Conservation (phyloP, 2,113 vertebrate genomes). For the Acrocephalus kingi region DNA sequence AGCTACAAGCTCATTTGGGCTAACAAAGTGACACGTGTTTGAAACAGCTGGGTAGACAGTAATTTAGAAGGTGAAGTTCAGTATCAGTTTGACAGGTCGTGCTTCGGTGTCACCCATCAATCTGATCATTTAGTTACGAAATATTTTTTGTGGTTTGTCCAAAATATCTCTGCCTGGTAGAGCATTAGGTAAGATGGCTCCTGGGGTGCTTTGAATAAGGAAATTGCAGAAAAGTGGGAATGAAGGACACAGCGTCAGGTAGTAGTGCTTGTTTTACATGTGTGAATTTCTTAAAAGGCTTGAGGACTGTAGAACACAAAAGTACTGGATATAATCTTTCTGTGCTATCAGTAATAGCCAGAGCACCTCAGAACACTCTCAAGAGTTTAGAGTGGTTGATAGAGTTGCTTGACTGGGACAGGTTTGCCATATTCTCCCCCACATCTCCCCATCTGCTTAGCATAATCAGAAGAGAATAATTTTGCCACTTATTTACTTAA, state of each 20-base stretch:
- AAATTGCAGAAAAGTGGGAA: constrained; percentile 5
- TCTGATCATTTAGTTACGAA: background rate
- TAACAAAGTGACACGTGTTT: constrained; percentile 36
- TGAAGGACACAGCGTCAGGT: constrained; percentile 9
- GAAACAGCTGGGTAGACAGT: constrained; percentile 58
- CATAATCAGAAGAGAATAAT: constrained; percentile 10
- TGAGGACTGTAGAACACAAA: background rate
- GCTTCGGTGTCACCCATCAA: constrained; percentile 2
- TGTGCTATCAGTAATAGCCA: background rate
- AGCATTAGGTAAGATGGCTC: constrained; percentile 15
- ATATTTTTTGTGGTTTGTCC: background rate
- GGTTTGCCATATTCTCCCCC: background rate
- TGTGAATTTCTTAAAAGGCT: background rate
- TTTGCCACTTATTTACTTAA: background rate
- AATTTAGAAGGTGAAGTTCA: constrained; percentile 52
- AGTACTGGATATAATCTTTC: background rate
- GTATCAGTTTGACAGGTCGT: constrained; percentile 23
- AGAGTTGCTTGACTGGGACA: background rate
- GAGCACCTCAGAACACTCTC: background rate
- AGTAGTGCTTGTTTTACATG: background rate
- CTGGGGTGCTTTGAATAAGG: background rate
- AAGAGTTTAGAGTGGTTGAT: background rate
- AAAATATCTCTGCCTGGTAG: background rate
- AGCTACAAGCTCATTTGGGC: constrained; percentile 69
- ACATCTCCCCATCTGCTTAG: background rate